Evolutionary conservation across 2,113 vertebrate genomes (phyloP).

Genomic region (Stegastes partitus): DNA sequence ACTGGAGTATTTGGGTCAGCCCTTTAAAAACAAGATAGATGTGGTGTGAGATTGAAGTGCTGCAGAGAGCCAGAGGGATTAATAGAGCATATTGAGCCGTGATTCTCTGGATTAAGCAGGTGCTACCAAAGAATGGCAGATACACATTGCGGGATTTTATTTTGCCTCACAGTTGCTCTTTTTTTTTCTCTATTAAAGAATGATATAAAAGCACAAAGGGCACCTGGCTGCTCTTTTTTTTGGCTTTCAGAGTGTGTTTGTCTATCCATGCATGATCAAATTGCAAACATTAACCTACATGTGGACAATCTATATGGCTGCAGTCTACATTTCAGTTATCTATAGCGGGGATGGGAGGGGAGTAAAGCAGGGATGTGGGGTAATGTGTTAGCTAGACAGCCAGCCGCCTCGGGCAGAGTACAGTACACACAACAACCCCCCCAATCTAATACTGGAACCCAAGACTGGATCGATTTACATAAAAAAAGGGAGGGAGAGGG

Average conservation of each 20-base stretch:
- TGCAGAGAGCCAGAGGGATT: conserved; percentile 72
- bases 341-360: conserved; percentile 47
- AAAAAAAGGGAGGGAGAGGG: conserved; percentile 42
- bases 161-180: conserved; percentile 47
- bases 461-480: conserved; percentile 79
- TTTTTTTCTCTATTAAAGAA: conserved; percentile 24
- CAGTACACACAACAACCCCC: conserved; percentile 64
- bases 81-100: conserved; percentile 78
- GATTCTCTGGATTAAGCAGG: conserved; percentile 77
- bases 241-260: conserved; percentile 45
- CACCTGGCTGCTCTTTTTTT: conserved; percentile 26
- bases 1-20: conserved; percentile 81
- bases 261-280: conserved; percentile 53
- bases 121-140: conserved; percentile 57
- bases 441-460: conserved; percentile 77
- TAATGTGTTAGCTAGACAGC: conserved; percentile 82
- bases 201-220: conserved; percentile 5
- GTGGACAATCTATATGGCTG: conserved; percentile 51
- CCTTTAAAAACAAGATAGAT: conserved; percentile 73
- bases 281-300: conserved; percentile 73
- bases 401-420: conserved; percentile 78
- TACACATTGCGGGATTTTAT: conserved; percentile 38
- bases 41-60: conserved; percentile 68
- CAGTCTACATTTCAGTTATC: conserved; percentile 62
- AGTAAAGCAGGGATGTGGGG: conserved; percentile 64